Percentiles rank a stretch among this genome's conserved stretches.
phyloP scores from a whole-genome alignment of 2,113 vertebrate species.

The Uria aalge region DNA sequence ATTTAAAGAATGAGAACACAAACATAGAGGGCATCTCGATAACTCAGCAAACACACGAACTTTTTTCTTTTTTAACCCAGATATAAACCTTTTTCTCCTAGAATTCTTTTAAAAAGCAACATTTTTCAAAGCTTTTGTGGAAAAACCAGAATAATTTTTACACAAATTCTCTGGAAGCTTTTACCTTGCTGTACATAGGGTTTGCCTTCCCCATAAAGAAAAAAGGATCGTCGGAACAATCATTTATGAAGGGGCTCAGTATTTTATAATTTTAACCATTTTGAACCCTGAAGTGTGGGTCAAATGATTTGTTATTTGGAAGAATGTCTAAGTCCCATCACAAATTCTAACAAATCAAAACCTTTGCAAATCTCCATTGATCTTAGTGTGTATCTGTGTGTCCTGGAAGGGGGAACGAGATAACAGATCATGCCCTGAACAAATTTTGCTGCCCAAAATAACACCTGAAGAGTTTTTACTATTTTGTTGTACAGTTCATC shows the following conservation, averaged over 20 bases:
- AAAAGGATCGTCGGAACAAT: neutral
- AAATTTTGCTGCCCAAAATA: neutral
- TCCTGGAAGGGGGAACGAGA: neutral
- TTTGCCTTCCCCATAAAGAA: neutral
- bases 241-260: neutral
- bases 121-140: constrained; percentile 11
- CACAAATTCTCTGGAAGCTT: neutral
- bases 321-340: neutral
- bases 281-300: neutral
- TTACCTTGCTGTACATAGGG: neutral
- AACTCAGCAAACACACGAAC: constrained; percentile 11
- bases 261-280: neutral
- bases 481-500: neutral
- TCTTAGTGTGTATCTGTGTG: neutral
- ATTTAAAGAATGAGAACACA: constrained; percentile 48
- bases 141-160: neutral
- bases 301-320: neutral
- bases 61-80: neutral
- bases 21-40: constrained; percentile 26
- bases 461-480: neutral
- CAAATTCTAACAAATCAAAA: neutral
- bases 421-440: neutral
- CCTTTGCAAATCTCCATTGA: neutral
- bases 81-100: constrained; percentile 6
- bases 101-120: neutral